Evolutionary conservation across 2,888 invertebrate genomes (phyloP).

Genomic region (Danaus chrysippus): DNA sequence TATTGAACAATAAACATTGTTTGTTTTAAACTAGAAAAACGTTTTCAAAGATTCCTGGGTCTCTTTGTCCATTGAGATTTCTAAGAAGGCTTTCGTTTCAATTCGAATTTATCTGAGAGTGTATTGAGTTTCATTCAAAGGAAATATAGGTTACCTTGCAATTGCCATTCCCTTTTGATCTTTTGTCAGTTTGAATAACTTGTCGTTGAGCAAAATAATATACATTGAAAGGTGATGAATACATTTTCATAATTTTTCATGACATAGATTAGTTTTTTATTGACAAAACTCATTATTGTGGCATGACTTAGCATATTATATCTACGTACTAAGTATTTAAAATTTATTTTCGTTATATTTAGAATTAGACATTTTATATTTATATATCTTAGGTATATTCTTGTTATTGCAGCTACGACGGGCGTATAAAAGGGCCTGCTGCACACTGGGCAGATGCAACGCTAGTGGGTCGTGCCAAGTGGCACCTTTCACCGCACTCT

Average conservation of each 20-base stretch:
- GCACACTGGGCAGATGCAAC: constrained; percentile 82
- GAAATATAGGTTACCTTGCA: no score
- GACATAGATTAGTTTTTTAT: not conserved
- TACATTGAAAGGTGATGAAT: constrained; percentile 9
- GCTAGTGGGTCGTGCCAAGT: constrained; percentile 83
- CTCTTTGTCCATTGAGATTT: constrained; percentile 31
- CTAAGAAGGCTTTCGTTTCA: constrained; percentile 34
- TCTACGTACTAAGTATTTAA: not conserved
- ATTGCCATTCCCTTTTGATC: no score
- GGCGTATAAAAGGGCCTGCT: constrained; percentile 76
- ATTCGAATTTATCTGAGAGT: constrained; percentile 34
- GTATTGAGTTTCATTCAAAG: no score
- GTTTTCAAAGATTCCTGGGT: constrained; percentile 25
- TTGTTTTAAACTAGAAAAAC: constrained; percentile 28
- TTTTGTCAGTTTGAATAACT: no score
- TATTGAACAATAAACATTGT: constrained; percentile 27
- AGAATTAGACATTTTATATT: not conserved
- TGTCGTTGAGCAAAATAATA: no score
- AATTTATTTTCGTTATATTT: not conserved
- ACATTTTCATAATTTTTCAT: not conserved
- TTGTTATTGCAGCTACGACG: constrained; percentile 82
- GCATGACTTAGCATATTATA: not conserved
- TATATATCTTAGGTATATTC: not conserved
- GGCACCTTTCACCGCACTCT: constrained; percentile 83
- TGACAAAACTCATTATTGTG: not conserved